phyloP scores from a whole-genome alignment of 2,888 invertebrate genomes.

The Drosophila infuscata region DNA sequence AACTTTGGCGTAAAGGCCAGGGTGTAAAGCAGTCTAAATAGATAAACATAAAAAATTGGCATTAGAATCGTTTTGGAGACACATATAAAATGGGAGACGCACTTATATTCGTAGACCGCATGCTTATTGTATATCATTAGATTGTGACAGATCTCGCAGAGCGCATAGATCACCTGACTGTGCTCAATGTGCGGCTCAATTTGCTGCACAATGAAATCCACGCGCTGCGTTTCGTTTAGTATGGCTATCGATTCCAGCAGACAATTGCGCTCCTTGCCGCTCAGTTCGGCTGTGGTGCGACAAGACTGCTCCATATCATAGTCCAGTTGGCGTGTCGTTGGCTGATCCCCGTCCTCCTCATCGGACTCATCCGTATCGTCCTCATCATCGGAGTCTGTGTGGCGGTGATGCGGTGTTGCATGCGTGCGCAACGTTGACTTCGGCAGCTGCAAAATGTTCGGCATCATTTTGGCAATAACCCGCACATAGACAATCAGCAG shows the following conservation, averaged over 20 bases:
- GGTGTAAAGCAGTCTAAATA: constrained; percentile 89
- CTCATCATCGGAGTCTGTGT: constrained; percentile 77
- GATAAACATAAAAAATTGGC: not conserved
- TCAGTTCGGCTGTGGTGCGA: constrained; percentile 57
- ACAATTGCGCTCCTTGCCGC: constrained; percentile 75
- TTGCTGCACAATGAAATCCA: constrained; percentile 85
- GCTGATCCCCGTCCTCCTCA: constrained; percentile 52
- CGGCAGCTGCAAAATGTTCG: constrained; percentile 82
- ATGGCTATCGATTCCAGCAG: constrained; percentile 86
- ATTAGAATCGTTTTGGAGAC: not conserved
- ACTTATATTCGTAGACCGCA: constrained; percentile 94
- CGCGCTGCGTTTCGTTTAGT: constrained; percentile 88
- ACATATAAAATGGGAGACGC: constrained; percentile 61
- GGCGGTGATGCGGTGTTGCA: constrained; percentile 65
- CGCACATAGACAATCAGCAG: constrained; percentile 81
- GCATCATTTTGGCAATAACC: constrained; percentile 83
- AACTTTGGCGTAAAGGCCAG: constrained; percentile 92
- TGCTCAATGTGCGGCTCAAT: constrained; percentile 84
- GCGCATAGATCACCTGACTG: constrained; percentile 87
- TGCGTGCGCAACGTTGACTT: constrained; percentile 79
- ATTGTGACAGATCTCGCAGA: constrained; percentile 93
- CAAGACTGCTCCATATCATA: constrained; percentile 60
- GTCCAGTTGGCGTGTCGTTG: constrained; percentile 47
- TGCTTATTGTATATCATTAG: constrained; percentile 92
- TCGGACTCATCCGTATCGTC: constrained; percentile 75